Evolutionary conservation across 2,888 invertebrate genomes (phyloP).

Genomic region (Cheilosia pagana): DNA sequence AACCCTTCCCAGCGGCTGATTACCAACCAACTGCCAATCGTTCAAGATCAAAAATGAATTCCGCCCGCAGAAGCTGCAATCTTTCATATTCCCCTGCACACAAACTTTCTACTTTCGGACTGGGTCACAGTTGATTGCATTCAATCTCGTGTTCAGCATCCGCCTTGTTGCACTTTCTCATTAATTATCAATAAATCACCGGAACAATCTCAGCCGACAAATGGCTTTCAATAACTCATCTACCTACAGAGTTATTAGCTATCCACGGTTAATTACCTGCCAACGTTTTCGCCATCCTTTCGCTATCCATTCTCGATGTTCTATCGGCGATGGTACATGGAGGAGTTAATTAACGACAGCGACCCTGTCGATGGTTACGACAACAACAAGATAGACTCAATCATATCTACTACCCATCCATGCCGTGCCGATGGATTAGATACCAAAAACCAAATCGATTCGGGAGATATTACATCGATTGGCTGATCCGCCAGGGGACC

Average conservation of each 20-base stretch:
- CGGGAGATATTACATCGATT: slow-evolving; percentile 28
- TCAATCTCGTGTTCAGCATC: slow-evolving; percentile 2
- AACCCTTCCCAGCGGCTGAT: neutral
- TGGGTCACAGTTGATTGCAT: slow-evolving; percentile 44
- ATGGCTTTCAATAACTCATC: slow-evolving; percentile 45
- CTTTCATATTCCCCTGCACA: neutral
- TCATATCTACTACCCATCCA: slow-evolving; percentile 13
- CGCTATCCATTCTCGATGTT: too few relatives aligned
- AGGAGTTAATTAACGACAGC: slow-evolving; percentile 41
- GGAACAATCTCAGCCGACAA: slow-evolving; percentile 22
- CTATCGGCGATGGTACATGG: neutral
- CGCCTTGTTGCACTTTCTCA: slow-evolving; percentile 43
- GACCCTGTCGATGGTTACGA: slow-evolving; percentile 7
- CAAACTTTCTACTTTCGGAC: slow-evolving; percentile 16
- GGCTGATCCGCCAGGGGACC: slow-evolving; percentile 52
- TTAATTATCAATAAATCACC: slow-evolving; percentile 45
- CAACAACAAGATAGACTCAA: slow-evolving; percentile 23
- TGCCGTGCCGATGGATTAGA: slow-evolving; percentile 6
- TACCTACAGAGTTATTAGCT: slow-evolving; percentile 31
- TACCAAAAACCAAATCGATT: slow-evolving; percentile 36
- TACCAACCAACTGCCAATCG: neutral
- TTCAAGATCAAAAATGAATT: neutral
- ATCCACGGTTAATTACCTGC: slow-evolving; percentile 49
- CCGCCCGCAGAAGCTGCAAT: slow-evolving; percentile 9
- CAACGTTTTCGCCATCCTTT: slow-evolving; percentile 19